These are phyloP conservation scores for Prosopocoilus inquinatus DNA, from an alignment of 2,888 invertebrate genomes.

Conservation along the genomic window DNA sequence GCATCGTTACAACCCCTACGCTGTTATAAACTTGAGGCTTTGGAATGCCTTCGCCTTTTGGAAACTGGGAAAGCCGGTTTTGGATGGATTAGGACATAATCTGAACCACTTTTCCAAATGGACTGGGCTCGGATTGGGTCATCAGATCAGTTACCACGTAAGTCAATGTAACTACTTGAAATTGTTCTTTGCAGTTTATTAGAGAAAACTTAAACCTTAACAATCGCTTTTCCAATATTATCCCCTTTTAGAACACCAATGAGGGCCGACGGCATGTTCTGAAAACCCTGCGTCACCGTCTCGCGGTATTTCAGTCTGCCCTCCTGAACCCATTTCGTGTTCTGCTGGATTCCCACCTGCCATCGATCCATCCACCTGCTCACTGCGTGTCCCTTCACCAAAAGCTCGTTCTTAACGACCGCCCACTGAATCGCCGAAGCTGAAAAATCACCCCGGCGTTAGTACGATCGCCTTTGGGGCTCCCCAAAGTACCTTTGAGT, in stretches of 20 bases:
- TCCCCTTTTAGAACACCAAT: constrained; percentile 63
- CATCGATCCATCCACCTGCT: constrained; percentile 57
- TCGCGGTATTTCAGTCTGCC: constrained; percentile 70
- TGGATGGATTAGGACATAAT: too few relatives aligned
- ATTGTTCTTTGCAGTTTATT: too few relatives aligned
- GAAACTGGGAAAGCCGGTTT: too few relatives aligned
- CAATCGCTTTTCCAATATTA: constrained; percentile 70
- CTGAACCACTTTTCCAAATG: too few relatives aligned
- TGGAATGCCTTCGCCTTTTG: too few relatives aligned
- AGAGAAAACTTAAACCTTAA: constrained; percentile 50
- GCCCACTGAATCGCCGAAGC: constrained; percentile 55
- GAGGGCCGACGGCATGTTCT: constrained; percentile 70
- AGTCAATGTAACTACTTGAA: too few relatives aligned
- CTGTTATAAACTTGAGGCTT: too few relatives aligned
- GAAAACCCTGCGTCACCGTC: constrained; percentile 68
- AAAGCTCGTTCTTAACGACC: constrained; percentile 58
- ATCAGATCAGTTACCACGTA: too few relatives aligned
- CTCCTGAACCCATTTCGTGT: constrained; percentile 60
- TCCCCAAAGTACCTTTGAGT: constrained; percentile 22
- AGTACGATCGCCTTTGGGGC: too few relatives aligned
- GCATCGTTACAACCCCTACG: too few relatives aligned
- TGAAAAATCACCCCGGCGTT: constrained; percentile 26
- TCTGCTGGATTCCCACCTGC: constrained; percentile 62
- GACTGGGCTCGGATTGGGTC: too few relatives aligned
- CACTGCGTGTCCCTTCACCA: constrained; percentile 62